phyloP scores from a whole-genome alignment of 2,888 invertebrate genomes.

The Sepioteuthis lessoniana region DNA sequence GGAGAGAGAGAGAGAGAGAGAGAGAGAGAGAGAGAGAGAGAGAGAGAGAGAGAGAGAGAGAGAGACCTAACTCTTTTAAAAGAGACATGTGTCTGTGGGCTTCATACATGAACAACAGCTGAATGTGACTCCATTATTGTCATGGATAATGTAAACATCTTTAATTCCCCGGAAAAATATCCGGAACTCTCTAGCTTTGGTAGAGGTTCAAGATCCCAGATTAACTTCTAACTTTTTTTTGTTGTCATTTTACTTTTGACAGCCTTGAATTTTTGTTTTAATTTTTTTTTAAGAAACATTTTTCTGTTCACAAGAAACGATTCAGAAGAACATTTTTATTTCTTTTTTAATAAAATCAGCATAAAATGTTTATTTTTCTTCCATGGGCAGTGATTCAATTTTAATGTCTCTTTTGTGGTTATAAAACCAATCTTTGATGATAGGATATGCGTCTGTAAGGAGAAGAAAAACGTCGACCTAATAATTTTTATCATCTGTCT shows the following conservation, averaged over 20 bases:
- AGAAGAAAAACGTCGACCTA: no score
- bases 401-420: no score
- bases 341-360: not conserved
- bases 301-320: not conserved
- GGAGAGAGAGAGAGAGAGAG: no score
- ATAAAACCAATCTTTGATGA: no score
- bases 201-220: not conserved
- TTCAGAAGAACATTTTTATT: not conserved
- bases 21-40: not conserved
- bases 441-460: no score
- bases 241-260: not conserved
- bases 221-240: not conserved
- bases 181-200: not conserved
- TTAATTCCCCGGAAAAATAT: conserved; percentile 20
- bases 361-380: no score
- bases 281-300: no score
- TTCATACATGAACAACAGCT: conserved; percentile 33
- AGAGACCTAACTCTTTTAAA: not conserved
- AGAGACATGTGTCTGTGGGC: not conserved
- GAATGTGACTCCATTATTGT: conserved; percentile 5
- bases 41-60: not conserved
- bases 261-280: not conserved
- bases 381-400: no score
- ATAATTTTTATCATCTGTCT: no score
- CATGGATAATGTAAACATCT: not conserved